phyloP scores from a whole-genome alignment of 2,797 vertebrate genomes.

The Falco peregrinus region DNA sequence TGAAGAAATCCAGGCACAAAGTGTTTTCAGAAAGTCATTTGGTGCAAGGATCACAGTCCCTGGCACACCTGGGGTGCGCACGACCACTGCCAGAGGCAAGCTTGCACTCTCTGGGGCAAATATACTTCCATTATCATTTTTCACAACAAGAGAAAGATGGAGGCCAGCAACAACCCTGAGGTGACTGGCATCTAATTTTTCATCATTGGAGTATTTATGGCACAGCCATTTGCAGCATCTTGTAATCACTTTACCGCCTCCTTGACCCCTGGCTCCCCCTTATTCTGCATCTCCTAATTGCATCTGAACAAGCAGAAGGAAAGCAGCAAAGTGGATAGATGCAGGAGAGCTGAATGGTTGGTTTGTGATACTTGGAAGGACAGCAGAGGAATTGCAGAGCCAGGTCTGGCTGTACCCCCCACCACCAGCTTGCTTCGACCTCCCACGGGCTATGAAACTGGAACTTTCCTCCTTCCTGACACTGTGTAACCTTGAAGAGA shows the following conservation, averaged over 20 bases:
- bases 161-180: slow-evolving; percentile 32
- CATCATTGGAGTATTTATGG: slow-evolving; percentile 22
- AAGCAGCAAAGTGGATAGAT: slow-evolving; percentile 22
- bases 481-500: slow-evolving; percentile 22
- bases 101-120: slow-evolving; percentile 19
- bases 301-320: slow-evolving; percentile 6
- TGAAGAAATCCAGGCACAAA: neutral
- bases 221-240: slow-evolving; percentile 14
- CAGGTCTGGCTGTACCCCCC: neutral
- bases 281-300: slow-evolving; percentile 35
- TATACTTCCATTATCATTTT: slow-evolving; percentile 49
- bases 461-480: neutral
- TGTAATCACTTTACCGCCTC: slow-evolving; percentile 57
- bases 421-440: neutral
- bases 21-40: neutral
- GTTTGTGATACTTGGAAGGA: slow-evolving; percentile 51
- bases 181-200: slow-evolving; percentile 51
- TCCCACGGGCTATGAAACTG: neutral
- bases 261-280: slow-evolving; percentile 41
- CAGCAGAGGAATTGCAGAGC: slow-evolving; percentile 20
- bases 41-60: neutral
- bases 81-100: neutral
- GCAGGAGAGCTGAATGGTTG: slow-evolving; percentile 17
- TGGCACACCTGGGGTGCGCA: neutral
- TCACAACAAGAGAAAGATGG: slow-evolving; percentile 30